Conservation (phyloP, 2,113 vertebrate species). For the Steatornis caripensis region DNA sequence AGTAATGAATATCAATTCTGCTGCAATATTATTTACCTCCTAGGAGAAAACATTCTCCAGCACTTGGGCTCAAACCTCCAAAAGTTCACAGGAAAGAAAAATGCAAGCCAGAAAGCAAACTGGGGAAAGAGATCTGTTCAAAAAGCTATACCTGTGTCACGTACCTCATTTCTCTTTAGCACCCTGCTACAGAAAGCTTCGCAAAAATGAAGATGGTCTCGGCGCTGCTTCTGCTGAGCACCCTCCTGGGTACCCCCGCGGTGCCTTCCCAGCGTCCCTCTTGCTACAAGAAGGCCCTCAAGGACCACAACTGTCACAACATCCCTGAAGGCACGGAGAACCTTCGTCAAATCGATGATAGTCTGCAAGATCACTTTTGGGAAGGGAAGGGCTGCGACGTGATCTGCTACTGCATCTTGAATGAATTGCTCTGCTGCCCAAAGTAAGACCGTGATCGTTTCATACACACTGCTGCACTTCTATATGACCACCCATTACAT, state of each 20-base stretch:
- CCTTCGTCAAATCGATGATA: slow-evolving; percentile 44
- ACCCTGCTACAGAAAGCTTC: neutral
- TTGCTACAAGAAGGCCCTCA: slow-evolving; percentile 75
- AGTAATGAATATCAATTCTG: slow-evolving; percentile 20
- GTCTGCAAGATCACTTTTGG: slow-evolving; percentile 77
- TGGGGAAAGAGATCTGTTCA: neutral
- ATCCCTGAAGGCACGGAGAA: slow-evolving; percentile 48
- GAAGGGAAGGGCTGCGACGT: slow-evolving; percentile 74
- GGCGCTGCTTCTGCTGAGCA: slow-evolving; percentile 49
- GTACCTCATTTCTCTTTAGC: neutral
- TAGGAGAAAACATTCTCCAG: neutral
- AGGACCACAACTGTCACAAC: slow-evolving; percentile 67
- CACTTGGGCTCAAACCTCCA: neutral
- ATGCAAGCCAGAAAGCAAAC: neutral
- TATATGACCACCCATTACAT: neutral
- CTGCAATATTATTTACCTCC: slow-evolving; percentile 12
- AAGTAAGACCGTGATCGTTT: slow-evolving; percentile 69
- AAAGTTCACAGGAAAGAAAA: neutral
- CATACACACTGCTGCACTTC: neutral
- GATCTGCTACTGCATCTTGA: slow-evolving; percentile 81
- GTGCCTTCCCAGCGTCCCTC: slow-evolving; percentile 62
- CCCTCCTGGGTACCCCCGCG: slow-evolving; percentile 9
- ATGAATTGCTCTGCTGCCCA: slow-evolving; percentile 82
- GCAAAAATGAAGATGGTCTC: slow-evolving; percentile 47
- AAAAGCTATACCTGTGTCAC: neutral